These are phyloP conservation scores for Calypte anna DNA, from an alignment of 2,113 vertebrate genomes.

Conservation along the genomic window DNA sequence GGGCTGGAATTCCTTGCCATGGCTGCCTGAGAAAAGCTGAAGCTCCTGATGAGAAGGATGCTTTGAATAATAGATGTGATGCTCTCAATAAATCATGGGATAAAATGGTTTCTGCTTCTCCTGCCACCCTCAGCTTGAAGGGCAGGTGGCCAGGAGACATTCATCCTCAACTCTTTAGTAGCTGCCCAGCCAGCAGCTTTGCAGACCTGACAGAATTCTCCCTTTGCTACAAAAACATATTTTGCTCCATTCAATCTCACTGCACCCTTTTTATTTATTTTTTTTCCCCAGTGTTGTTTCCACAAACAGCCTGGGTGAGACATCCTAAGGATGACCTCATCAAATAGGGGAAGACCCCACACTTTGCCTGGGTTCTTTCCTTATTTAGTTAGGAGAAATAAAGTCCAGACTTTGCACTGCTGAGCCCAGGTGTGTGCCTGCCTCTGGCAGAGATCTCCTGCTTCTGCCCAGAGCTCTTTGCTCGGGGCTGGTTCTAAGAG, in stretches of 20 bases:
- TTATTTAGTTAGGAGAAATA: neutral
- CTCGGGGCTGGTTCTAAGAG: neutral
- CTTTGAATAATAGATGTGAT: neutral
- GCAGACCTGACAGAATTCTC: neutral
- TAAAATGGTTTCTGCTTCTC: neutral
- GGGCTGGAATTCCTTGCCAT: neutral
- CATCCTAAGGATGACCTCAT: neutral
- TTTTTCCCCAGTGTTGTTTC: neutral
- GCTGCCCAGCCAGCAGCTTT: neutral
- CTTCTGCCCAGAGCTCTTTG: neutral
- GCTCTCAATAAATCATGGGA: slow-evolving; percentile 34
- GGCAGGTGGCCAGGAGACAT: neutral
- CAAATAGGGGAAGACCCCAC: rapidly evolving
- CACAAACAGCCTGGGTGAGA: neutral
- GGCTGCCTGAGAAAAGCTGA: neutral
- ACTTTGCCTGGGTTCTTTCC: neutral
- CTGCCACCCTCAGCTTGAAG: neutral
- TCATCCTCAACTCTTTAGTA: neutral
- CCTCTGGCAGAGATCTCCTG: neutral
- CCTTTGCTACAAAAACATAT: neutral
- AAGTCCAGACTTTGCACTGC: neutral
- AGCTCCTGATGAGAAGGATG: neutral
- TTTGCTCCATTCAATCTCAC: neutral
- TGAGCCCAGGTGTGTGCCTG: rapidly evolving
- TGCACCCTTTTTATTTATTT: neutral